Base-by-base conservation (phyloP, 2,797 vertebrate species). In the Ptychobarbus kaznakovi region DNA sequence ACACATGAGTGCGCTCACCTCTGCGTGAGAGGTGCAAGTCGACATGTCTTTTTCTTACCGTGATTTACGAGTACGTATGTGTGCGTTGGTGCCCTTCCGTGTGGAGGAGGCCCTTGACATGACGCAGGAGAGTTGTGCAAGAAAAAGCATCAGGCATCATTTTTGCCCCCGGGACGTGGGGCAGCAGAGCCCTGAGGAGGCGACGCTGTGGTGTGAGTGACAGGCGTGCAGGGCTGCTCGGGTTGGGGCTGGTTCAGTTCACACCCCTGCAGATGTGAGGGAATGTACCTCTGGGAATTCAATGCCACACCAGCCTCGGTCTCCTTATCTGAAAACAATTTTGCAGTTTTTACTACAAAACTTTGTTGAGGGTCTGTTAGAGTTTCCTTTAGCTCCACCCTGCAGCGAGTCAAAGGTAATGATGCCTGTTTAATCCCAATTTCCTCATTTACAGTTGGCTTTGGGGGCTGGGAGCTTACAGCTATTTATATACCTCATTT, bases 271-370 rank as follows among this genome's bases (percentile, higher is more conserved):
- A 77, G 63, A 53, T n/a, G 3, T 77, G 73, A 77, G 56, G 32
- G 53, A 68, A 78, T 77, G 42, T 42, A 85, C 46, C 75, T 80
- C 86, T 25, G 84, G 66, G 84, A 85, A 80, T 74, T 70, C 69
- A 84, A 84, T 53, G 46, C 22, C 68, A 83, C 42, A 65, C 73
- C 44, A 72, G 68, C 38, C n/a, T 81, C 83, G 44, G 63, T 68
- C 42, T 44, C 10, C 86, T 87, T 76, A 82, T 76, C 79, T 87
- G 32, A 85, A 53, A 81, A 49, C 72, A 72, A 63, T 84, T 81
- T 84, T 6, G 49, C 69, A 42, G 68, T 82, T 70, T 80, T 72
- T 66, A 44, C 40, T 51, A 28, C 42, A 63, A 63, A 75, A 4
- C 51, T 80, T 53, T 49, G 35, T 70, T 8, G n/a, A 68, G 61